phyloP scores from a whole-genome alignment of 1,140 invertebrate genomes.

The Bombus breviceps region DNA sequence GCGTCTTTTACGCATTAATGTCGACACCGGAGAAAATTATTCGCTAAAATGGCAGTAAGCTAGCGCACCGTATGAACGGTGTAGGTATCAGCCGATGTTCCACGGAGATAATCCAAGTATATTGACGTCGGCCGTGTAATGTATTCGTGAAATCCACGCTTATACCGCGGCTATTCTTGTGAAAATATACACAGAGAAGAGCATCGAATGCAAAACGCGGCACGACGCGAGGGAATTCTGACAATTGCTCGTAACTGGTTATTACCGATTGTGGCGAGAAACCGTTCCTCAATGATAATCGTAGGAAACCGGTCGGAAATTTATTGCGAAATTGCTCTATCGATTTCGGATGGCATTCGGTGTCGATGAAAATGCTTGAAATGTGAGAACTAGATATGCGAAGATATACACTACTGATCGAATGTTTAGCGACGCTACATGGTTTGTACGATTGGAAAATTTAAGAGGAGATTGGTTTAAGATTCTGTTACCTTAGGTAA shows the following conservation, averaged over 20 bases:
- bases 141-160: slow-evolving; percentile 48
- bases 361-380: background rate
- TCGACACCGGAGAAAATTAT: slow-evolving; percentile 56
- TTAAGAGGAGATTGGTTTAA: too few relatives aligned
- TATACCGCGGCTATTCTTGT: slow-evolving; percentile 17
- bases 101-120: slow-evolving; percentile 51
- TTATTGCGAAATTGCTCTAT: background rate
- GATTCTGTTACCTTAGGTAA: too few relatives aligned
- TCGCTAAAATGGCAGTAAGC: slow-evolving; percentile 53
- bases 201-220: background rate
- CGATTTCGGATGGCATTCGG: background rate
- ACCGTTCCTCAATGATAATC: background rate
- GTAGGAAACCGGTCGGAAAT: background rate
- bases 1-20: slow-evolving; percentile 44
- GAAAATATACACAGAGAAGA: slow-evolving; percentile 36
- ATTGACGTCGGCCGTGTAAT: slow-evolving; percentile 57
- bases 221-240: background rate
- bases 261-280: slow-evolving; percentile 14
- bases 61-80: slow-evolving; percentile 31
- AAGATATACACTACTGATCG: background rate
- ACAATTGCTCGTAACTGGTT: slow-evolving; percentile 29
- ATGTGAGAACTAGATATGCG: background rate
- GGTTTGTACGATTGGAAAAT: too few relatives aligned
- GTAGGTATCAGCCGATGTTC: slow-evolving; percentile 51
- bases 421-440: too few relatives aligned